Conservation (phyloP, 2,888 invertebrate genomes). For the Acleris literana region DNA sequence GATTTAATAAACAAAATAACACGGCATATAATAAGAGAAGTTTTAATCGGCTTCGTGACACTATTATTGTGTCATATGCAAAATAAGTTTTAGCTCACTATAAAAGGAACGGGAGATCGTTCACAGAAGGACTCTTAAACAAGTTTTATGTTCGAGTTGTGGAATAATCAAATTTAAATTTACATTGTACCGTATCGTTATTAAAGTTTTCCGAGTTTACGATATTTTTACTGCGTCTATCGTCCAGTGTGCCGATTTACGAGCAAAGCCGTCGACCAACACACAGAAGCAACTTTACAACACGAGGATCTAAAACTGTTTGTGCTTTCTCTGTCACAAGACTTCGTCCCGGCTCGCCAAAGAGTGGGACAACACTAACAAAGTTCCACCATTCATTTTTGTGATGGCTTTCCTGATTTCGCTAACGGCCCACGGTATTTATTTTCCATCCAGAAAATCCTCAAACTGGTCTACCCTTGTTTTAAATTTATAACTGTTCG, state of each 20-base stretch:
- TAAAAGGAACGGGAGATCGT: conserved; percentile 11
- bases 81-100: conserved; percentile 1
- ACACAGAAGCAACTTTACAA: no score
- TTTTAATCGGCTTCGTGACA: background rate
- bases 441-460: conserved; percentile 43
- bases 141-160: conserved; percentile 29
- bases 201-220: conserved; percentile 37
- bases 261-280: conserved; percentile 41
- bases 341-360: no score
- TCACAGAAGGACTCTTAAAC: conserved; percentile 15
- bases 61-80: conserved; percentile 5
- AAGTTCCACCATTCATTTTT: no score
- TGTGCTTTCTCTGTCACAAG: no score
- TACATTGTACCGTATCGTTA: conserved; percentile 35
- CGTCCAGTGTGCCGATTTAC: conserved; percentile 42
- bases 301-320: no score
- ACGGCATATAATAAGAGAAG: background rate
- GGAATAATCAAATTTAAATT: conserved; percentile 34
- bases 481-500: conserved; percentile 40
- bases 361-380: no score
- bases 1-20: background rate
- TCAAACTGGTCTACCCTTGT: conserved; percentile 46
- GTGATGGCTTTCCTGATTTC: conserved; percentile 48
- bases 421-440: conserved; percentile 49
- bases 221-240: conserved; percentile 39